Evolutionary conservation across 2,113 vertebrate genomes (phyloP), one percentile per base, ranked within the genome.

Genomic region (Cacatua alba): DNA sequence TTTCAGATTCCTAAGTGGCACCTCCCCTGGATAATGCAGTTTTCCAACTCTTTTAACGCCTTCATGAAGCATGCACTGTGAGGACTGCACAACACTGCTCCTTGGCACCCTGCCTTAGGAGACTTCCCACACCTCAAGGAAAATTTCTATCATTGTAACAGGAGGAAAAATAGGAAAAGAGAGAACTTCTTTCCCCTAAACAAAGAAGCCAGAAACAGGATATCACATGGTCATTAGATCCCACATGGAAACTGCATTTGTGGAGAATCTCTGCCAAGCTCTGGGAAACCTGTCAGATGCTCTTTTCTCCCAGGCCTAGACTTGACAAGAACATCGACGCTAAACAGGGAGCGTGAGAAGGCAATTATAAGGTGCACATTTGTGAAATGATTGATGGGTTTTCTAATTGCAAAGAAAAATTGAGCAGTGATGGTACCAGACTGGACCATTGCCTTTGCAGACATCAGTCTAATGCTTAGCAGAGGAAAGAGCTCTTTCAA

Each of bases 21-120:
- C 28, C 64, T 68, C 28, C 39, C 49, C 62, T n/a, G 28, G 17
- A 75, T 26, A n/a, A 53, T 31, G 29, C 17, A 43, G 15, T 2
- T 74, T 77, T 81, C 82, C n/a, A 53, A 0, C 37, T 16, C 79
- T 23, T 92, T 24, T 86, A 33, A 79, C 44, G n/a, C 19, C 43
- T 41, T 48, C 70, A 43, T 1, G 7, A 51, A 71, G n/a, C 19
- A 76, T 0, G 0, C 17, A 37, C 49, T 5, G 13, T 0, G 2
- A 82, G 72, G 64, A 93, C 57, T 77, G 70, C 68, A 28, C 51
- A 26, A 4, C 5, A 9, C n/a, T 44, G 81, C 84, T 90, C 48
- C 82, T 21, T n/a, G 83, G 91, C 71, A 29, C 46, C 23, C 63
- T 53, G 67, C 76, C 79, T 83, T 16, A 76, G 48, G 57, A 65